A percentile compares a stretch with the other conserved stretches of the same genome.
These are phyloP conservation scores for Phrynosoma platyrhinos DNA, from an alignment of 2,113 vertebrate genomes.

Conservation along the genomic window DNA sequence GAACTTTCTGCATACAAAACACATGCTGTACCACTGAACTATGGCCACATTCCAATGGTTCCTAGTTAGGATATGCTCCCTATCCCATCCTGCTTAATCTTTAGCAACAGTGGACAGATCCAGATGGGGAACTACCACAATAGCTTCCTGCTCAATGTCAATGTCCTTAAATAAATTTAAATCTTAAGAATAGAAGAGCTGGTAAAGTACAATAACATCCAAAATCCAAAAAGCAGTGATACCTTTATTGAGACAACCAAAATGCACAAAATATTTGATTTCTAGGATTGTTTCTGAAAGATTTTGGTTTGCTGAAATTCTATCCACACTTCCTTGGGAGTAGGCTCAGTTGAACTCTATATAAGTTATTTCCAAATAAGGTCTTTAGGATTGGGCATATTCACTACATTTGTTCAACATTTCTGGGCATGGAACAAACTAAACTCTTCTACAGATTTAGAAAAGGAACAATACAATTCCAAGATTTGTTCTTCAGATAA, in stretches of 20 bases:
- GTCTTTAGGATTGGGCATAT: background rate
- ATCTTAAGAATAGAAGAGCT: accelerated
- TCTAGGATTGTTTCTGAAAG: background rate
- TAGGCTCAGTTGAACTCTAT: background rate
- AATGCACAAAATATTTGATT: background rate
- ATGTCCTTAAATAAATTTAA: background rate
- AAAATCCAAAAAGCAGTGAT: too few species aligned
- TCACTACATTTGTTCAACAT: background rate
- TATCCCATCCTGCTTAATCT: background rate
- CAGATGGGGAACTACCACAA: background rate
- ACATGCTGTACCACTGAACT: background rate
- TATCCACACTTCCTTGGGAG: background rate
- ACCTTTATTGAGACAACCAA: too few species aligned
- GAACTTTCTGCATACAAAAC: background rate
- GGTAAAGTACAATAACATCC: too few species aligned
- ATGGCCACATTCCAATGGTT: background rate
- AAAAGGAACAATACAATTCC: constrained; percentile 7
- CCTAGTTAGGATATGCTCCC: background rate
- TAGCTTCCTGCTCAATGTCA: background rate
- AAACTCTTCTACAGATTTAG: background rate
- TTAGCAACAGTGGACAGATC: background rate
- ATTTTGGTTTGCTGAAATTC: background rate
- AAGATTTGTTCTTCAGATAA: background rate
- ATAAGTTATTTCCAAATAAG: background rate
- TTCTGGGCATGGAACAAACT: background rate